Evolutionary conservation across 2,113 vertebrate genomes (phyloP).

Genomic region (Rafetus swinhoei): DNA sequence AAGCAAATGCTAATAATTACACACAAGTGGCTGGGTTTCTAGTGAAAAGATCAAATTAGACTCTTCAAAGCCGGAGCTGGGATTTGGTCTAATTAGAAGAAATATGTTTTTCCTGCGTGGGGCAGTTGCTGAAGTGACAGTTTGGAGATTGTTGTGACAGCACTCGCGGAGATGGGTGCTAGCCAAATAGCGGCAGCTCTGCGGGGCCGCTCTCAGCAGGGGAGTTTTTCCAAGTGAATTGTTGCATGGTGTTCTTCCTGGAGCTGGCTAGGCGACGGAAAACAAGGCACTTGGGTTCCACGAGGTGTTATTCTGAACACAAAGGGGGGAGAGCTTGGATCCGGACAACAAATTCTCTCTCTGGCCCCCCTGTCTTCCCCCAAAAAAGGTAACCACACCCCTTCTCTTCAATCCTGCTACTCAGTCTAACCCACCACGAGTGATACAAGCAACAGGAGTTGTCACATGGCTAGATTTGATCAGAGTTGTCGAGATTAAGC

Average conservation of each 20-base stretch:
- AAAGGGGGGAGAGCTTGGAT: slow-evolving; percentile 34
- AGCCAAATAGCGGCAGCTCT: slow-evolving; percentile 58
- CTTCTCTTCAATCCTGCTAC: neutral
- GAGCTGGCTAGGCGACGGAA: slow-evolving; percentile 53
- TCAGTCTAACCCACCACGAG: neutral
- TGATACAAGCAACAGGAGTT: neutral
- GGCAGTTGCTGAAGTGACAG: slow-evolving; percentile 65
- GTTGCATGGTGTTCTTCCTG: slow-evolving; percentile 37
- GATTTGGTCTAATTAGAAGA: slow-evolving; percentile 66
- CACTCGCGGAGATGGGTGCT: slow-evolving; percentile 50
- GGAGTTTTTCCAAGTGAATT: slow-evolving; percentile 38
- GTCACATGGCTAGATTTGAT: neutral
- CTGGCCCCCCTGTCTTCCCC: neutral
- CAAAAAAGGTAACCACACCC: neutral
- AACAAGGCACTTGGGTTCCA: slow-evolving; percentile 47
- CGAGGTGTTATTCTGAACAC: slow-evolving; percentile 36
- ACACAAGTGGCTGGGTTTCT: slow-evolving; percentile 52
- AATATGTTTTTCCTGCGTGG: slow-evolving; percentile 53
- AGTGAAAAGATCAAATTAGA: slow-evolving; percentile 61
- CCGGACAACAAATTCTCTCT: slow-evolving; percentile 1
- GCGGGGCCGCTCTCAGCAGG: slow-evolving; percentile 17
- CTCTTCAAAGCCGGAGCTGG: slow-evolving; percentile 35
- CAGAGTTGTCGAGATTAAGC: slow-evolving; percentile 23
- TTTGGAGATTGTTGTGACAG: slow-evolving; percentile 66
- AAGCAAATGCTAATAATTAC: slow-evolving; percentile 63